Conservation (phyloP, 1,140 invertebrate species). For the Penaeus indicus region DNA sequence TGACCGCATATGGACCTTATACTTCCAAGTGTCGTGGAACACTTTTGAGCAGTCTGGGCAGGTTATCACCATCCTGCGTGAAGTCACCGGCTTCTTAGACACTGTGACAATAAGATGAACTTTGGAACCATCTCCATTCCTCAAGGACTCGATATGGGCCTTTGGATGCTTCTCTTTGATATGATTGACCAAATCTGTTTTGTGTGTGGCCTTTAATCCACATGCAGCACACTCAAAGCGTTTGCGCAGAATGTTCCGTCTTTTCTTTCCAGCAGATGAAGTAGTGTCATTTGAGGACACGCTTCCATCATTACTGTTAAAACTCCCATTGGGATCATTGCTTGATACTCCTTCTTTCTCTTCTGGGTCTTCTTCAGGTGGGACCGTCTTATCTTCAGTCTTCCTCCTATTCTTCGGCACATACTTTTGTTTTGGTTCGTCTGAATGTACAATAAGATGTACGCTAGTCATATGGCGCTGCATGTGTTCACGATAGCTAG, state of each 20-base stretch:
- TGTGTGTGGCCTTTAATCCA: conserved; percentile 64
- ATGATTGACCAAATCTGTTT: conserved; percentile 63
- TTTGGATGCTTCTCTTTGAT: conserved; percentile 65
- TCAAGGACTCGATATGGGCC: conserved; percentile 65
- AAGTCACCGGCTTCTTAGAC: conserved; percentile 56
- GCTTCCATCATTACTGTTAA: background rate
- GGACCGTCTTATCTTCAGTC: conserved; percentile 53
- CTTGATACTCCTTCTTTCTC: background rate
- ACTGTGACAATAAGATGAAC: conserved; percentile 64
- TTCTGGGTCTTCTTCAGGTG: conserved; percentile 35
- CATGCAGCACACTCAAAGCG: conserved; percentile 66
- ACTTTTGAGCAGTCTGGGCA: conserved; percentile 64
- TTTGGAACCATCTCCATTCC: conserved; percentile 64
- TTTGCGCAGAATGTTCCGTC: conserved; percentile 62
- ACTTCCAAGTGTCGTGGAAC: conserved; percentile 66
- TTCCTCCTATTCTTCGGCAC: conserved; percentile 59
- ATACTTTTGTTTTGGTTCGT: conserved; percentile 64
- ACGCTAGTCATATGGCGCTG: conserved; percentile 65
- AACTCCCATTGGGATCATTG: background rate
- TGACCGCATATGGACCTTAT: conserved; percentile 70
- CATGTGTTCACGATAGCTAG: conserved; percentile 65
- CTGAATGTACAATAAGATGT: conserved; percentile 65
- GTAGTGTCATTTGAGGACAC: background rate
- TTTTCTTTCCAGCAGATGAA: conserved; percentile 43
- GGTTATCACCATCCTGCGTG: conserved; percentile 57